Base-by-base conservation (phyloP, 2,113 vertebrate species). In the Melanotaenia duboulayi region DNA sequence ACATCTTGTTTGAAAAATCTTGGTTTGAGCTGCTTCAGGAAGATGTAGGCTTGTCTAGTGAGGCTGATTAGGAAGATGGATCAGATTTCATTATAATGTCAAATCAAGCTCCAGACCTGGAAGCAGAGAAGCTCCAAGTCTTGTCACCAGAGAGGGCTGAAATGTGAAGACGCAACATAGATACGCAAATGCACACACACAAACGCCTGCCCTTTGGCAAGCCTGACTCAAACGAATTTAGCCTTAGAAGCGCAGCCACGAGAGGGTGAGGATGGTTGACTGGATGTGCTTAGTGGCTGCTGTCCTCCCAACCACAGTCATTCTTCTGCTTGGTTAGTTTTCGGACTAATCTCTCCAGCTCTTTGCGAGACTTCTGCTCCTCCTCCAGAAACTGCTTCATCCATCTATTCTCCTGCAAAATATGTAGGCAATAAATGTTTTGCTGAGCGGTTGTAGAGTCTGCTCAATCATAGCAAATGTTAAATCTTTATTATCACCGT, bases 331-430 rank as follows among this genome's bases (percentile, higher is more conserved):
- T 99, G 89, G 96, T 86, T 87, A 98, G 90, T 90, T 96, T 96
- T 59, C 95, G 88, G 23, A 99, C 97, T 54, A 97, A 84, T 50
- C 97, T 96, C 93, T 99, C 98, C 32, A 99, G 93, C 67, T 98
- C 97, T 88, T 95, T 97, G 72, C 98, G 95, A 44, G 96, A 97
- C 85, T 97, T 99, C 89, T 97, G 91, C 90, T 99, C 98, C 87
- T 99, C 98, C 82, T 99, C 98, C 91, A 99, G 93, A 79, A 96
- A 96, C 80, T 99, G 97, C 67, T 96, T 98, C 96, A 99, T 98
- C 91, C 94, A 95, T 90, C 96, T 97, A 69, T 97, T 98, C 87
- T 99, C 98, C 98, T 99, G 82, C 4, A 19, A 64, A 68, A 62
- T 10, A 50, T n/a, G 24, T 9, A 4, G 11, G 12, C 11, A 40